Percentiles rank a stretch among this genome's conserved stretches.
Evolutionary conservation across 2,113 vertebrate species (phyloP).

Genomic region (Greenwoodochromis staneri): DNA sequence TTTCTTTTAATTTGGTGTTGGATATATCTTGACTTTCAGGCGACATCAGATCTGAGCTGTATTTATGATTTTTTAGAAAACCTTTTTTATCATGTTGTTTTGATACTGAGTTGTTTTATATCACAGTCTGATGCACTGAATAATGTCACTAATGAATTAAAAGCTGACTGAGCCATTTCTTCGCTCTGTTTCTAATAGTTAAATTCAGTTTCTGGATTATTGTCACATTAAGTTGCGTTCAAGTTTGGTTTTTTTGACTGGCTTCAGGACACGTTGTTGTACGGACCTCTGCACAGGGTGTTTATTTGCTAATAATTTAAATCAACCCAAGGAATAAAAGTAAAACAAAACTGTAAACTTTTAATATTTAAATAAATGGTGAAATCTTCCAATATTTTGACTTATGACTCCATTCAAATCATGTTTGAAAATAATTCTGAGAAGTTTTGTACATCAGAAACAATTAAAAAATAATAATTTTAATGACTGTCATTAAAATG

Average conservation of each 20-base stretch:
- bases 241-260: neutral
- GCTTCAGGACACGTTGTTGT: neutral
- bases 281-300: neutral
- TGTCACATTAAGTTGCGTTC: slow-evolving; percentile 13
- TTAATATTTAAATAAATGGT: neutral
- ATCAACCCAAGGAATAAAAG: neutral
- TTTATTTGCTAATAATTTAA: neutral
- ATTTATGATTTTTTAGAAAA: slow-evolving; percentile 23
- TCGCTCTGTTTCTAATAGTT: neutral
- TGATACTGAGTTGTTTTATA: neutral
- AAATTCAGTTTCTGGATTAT: neutral
- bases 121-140: neutral
- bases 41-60: slow-evolving; percentile 21
- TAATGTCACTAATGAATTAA: slow-evolving; percentile 21
- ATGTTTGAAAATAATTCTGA: neutral
- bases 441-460: neutral
- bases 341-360: neutral
- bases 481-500: neutral
- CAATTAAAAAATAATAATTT: neutral
- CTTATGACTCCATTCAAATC: neutral
- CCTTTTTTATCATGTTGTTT: neutral
- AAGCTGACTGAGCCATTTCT: slow-evolving; percentile 26
- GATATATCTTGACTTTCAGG: neutral
- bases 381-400: neutral
- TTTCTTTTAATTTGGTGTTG: neutral